These are phyloP conservation scores for Amblyraja radiata DNA, from an alignment of 2,797 vertebrate species.

Conservation along the genomic window DNA sequence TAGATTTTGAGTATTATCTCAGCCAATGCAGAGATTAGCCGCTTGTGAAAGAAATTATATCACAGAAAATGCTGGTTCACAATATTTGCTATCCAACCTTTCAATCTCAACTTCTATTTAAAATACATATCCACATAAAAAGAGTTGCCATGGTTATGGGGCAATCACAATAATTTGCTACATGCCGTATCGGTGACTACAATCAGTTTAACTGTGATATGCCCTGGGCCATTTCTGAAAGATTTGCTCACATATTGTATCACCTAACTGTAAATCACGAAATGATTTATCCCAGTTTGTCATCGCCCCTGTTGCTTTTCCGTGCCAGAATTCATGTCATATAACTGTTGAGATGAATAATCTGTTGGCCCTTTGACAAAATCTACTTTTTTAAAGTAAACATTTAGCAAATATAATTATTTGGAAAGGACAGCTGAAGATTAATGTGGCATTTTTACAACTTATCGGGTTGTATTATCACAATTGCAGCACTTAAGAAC, in stretches of 20 bases:
- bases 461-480: background rate
- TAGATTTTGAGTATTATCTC: background rate
- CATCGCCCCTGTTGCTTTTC: background rate
- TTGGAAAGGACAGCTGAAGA: background rate
- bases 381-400: background rate
- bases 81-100: background rate
- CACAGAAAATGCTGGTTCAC: background rate
- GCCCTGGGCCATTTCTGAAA: background rate
- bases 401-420: background rate
- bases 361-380: background rate
- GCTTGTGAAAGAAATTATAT: background rate
- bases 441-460: background rate
- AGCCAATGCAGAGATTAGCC: background rate
- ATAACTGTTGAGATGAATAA: background rate
- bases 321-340: background rate
- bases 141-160: background rate
- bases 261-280: background rate
- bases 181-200: background rate
- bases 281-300: background rate
- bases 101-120: background rate
- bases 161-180: background rate
- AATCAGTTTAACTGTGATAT: background rate
- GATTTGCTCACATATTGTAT: background rate
- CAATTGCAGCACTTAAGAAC: background rate
- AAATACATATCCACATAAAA: background rate